These are phyloP conservation scores for Pandemis corylana DNA, from an alignment of 2,888 invertebrate species.

Conservation along the genomic window DNA sequence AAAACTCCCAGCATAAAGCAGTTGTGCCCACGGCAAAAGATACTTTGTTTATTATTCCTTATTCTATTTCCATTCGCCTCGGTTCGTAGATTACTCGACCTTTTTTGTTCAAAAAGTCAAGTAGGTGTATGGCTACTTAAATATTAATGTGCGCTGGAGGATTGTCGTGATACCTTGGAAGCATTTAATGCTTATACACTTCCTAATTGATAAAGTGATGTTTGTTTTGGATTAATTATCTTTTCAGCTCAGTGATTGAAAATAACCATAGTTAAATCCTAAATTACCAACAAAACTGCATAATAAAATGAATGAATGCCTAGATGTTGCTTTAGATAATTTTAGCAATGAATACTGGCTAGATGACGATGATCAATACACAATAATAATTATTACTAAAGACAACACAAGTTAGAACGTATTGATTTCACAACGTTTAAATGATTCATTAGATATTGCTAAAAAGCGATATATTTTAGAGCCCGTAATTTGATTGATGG, in stretches of 20 bases:
- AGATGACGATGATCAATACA: background rate
- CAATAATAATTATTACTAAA: background rate
- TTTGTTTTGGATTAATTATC: background rate
- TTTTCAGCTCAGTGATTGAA: too few species aligned
- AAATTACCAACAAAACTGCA: too few species aligned
- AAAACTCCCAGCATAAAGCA: slow-evolving; percentile 13
- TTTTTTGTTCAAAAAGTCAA: slow-evolving; percentile 54
- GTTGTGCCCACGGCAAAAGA: slow-evolving; percentile 17
- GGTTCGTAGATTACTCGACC: slow-evolving; percentile 45
- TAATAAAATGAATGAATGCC: too few species aligned
- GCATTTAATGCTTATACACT: slow-evolving; percentile 31
- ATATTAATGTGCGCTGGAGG: slow-evolving; percentile 54
- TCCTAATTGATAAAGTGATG: slow-evolving; percentile 3
- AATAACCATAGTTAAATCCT: too few species aligned
- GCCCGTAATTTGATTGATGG: background rate
- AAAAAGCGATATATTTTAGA: background rate
- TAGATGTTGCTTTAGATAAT: background rate
- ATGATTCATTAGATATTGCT: background rate
- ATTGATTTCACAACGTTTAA: background rate
- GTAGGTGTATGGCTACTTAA: slow-evolving; percentile 53
- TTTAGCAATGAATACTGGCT: background rate
- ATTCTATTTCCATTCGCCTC: slow-evolving; percentile 37
- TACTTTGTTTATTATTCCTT: slow-evolving; percentile 38
- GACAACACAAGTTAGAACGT: background rate
- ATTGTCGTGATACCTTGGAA: slow-evolving; percentile 46